Percentiles rank a stretch among this genome's conserved stretches.
These are phyloP conservation scores for Tromatobia lineatoria DNA, from an alignment of 2,888 invertebrate species.

Conservation along the genomic window DNA sequence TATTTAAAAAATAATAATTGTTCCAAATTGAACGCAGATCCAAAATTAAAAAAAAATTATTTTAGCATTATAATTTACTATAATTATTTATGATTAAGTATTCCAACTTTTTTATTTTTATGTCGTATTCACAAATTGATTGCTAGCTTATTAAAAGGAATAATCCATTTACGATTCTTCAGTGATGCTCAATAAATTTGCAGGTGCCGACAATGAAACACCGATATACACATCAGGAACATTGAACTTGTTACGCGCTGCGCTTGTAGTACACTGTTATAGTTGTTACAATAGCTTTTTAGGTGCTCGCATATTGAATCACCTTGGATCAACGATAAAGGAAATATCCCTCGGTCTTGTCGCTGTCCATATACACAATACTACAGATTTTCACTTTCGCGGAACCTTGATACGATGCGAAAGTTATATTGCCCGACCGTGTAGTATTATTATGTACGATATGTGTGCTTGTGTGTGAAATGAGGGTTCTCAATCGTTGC, in stretches of 20 bases:
- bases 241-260: not conserved
- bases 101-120: no score
- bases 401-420: conserved; percentile 54
- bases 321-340: not conserved
- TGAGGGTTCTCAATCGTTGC: conserved; percentile 52
- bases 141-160: not conserved
- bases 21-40: no score
- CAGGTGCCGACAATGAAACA: not conserved
- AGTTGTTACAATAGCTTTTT: not conserved
- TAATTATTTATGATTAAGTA: no score
- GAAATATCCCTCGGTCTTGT: not conserved
- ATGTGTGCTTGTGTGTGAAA: not conserved
- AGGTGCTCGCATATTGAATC: not conserved
- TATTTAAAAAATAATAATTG: no score
- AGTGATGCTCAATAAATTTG: not conserved
- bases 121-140: not conserved
- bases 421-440: conserved; percentile 34
- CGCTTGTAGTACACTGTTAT: not conserved
- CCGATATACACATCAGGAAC: not conserved
- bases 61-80: no score
- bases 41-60: no score
- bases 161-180: not conserved
- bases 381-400: conserved; percentile 52
- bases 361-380: not conserved
- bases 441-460: conserved; percentile 8